Evolutionary conservation across 2,113 vertebrate species (phyloP), one percentile per base, ranked within the genome.

Genomic region (Hemibagrus wyckioides): DNA sequence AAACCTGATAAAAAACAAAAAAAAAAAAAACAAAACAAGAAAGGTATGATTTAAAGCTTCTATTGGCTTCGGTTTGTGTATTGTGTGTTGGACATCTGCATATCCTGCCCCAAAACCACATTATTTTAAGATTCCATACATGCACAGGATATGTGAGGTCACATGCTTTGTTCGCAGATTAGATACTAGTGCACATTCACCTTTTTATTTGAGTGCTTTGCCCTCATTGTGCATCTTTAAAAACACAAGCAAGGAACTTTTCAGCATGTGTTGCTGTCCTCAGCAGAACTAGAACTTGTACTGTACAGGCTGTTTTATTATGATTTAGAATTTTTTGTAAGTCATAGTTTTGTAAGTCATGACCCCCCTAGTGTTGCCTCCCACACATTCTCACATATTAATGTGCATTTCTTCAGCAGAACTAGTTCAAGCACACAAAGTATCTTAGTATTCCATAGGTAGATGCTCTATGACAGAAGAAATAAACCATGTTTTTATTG

Each of bases 241-340:
- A 88, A 80, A 85, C 28, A 39, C 11, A 80, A 76, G 56, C 33
- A 81, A 61, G 36, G 44, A 76, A 36, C 76, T 54, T 14, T 41
- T 77, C 56, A 85, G 87, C 21, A 71, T 17, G 82, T 63, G 57
- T 69, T 85, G 83, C 85, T 83, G 33, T 33, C 82, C 83, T 87
- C 87, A 89, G 89, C 89, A 87, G 48, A 87, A 80, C 23, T 33
- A n/a, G n/a, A n/a, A n/a, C n/a, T 3, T 59, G 67, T 36, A 85
- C 30, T n/a, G 86, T 61, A 80, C 86, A 86, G 85, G 82, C 28
- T 82, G 87, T 69, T 67, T 77, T 85, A 50, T 44, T 39, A 48
- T 67, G 59, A 61, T 82, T 41, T 33, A 76, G 41, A 30, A 76
- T 65, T n/a, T n/a, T n/a, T n/a, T n/a, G n/a, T n/a, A n/a, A n/a